A percentile compares a stretch with the other conserved stretches of the same genome.
Evolutionary conservation across 2,888 invertebrate species (phyloP).

Genomic region (Plutella xylostella): DNA sequence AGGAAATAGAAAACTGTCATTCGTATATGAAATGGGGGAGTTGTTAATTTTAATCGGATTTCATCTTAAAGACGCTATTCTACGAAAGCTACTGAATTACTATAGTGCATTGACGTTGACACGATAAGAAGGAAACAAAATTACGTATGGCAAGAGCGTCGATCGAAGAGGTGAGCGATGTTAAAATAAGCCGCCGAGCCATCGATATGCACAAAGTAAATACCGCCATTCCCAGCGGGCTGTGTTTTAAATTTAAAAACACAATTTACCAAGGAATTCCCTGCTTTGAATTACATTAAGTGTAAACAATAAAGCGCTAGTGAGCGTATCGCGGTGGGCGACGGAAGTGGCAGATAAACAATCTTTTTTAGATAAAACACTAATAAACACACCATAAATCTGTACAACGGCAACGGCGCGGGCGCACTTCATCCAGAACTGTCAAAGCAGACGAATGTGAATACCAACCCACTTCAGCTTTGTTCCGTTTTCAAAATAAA

Average conservation of each 20-base stretch:
- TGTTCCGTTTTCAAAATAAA: no score
- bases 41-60: slow-evolving; percentile 16
- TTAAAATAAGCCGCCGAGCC: slow-evolving; percentile 41
- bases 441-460: slow-evolving; percentile 31
- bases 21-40: background rate
- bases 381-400: slow-evolving; percentile 63
- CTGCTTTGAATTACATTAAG: slow-evolving; percentile 69
- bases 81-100: no score
- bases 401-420: slow-evolving; percentile 37
- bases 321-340: slow-evolving; percentile 61
- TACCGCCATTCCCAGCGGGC: slow-evolving; percentile 32
- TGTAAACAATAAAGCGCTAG: slow-evolving; percentile 66
- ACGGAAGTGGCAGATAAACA: slow-evolving; percentile 67
- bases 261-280: slow-evolving; percentile 64
- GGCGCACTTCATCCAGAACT: slow-evolving; percentile 49
- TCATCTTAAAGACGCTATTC: no score
- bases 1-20: slow-evolving; percentile 25
- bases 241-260: slow-evolving; percentile 59
- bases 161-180: slow-evolving; percentile 50
- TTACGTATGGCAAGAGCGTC: slow-evolving; percentile 50
- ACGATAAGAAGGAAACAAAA: slow-evolving; percentile 33
- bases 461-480: slow-evolving; percentile 18
- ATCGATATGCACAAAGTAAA: slow-evolving; percentile 53
- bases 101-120: no score
- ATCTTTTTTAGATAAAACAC: slow-evolving; percentile 66